Evolutionary conservation across 2,113 vertebrate species (phyloP).

Genomic region (Equus przewalskii): DNA sequence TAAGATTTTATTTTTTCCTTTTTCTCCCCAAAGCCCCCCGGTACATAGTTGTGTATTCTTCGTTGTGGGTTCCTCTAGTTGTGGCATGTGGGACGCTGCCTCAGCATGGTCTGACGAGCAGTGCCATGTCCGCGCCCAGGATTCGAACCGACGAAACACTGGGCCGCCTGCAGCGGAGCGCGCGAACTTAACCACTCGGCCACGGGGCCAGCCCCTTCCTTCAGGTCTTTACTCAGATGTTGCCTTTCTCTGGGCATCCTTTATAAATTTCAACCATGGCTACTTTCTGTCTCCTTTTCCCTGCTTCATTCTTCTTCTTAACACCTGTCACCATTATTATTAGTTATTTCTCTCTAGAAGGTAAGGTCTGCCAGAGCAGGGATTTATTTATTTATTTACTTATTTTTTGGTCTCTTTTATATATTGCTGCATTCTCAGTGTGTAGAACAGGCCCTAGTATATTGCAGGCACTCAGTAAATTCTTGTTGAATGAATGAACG

Average conservation of each 20-base stretch:
- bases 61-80: too few species aligned
- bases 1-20: too few species aligned
- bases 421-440: background rate
- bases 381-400: background rate
- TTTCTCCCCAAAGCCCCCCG: too few species aligned
- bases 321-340: background rate
- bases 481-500: constrained; percentile 22
- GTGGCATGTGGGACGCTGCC: too few species aligned
- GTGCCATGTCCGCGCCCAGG: too few species aligned
- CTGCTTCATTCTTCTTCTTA: background rate
- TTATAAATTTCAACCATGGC: constrained; percentile 19
- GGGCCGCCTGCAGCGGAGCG: too few species aligned
- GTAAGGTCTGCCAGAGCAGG: background rate
- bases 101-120: too few species aligned
- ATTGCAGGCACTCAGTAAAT: background rate
- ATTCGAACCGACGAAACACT: too few species aligned
- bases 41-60: too few species aligned
- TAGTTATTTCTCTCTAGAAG: background rate
- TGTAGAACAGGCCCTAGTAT: background rate
- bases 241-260: background rate
- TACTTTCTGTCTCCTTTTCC: constrained; percentile 10
- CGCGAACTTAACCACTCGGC: too few species aligned
- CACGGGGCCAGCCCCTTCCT: background rate
- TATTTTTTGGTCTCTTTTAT: background rate
- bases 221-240: constrained; percentile 27